These are phyloP conservation scores for Camponotus fellah DNA, from an alignment of 2,888 invertebrate species.

Conservation along the genomic window DNA sequence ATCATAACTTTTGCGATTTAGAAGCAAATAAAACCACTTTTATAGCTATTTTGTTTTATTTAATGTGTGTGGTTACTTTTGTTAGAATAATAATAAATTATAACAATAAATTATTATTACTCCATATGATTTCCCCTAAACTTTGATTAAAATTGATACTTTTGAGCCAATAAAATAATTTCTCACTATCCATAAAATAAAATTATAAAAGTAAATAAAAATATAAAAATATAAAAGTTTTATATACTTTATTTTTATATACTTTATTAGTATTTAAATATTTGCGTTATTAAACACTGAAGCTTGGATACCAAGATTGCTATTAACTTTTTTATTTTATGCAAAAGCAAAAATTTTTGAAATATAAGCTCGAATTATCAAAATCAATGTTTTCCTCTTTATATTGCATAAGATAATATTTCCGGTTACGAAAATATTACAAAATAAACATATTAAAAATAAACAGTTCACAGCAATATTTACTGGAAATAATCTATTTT, in stretches of 20 bases:
- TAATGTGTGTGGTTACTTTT: not conserved
- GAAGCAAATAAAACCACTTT: not conserved
- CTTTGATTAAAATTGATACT: not conserved
- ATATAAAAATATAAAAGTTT: not conserved
- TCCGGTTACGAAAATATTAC: not conserved
- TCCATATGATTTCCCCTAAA: not conserved
- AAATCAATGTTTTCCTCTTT: not conserved
- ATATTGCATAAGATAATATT: not conserved
- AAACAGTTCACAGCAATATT: not conserved
- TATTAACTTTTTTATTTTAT: not conserved
- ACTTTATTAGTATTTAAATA: not conserved
- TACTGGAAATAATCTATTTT: not conserved
- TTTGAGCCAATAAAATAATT: not conserved
- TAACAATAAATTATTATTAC: not conserved
- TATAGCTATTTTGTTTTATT: not conserved
- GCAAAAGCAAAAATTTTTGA: not conserved
- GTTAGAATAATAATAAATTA: not conserved
- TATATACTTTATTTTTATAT: not conserved
- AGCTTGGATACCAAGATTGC: not conserved
- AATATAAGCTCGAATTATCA: slow-evolving; percentile 9
- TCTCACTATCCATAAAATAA: not conserved
- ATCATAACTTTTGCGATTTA: not conserved
- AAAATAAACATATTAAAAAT: not conserved
- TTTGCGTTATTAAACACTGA: not conserved
- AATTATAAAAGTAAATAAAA: no score